These are phyloP conservation scores for Automeris io DNA, from an alignment of 2,888 invertebrate species.

Conservation along the genomic window DNA sequence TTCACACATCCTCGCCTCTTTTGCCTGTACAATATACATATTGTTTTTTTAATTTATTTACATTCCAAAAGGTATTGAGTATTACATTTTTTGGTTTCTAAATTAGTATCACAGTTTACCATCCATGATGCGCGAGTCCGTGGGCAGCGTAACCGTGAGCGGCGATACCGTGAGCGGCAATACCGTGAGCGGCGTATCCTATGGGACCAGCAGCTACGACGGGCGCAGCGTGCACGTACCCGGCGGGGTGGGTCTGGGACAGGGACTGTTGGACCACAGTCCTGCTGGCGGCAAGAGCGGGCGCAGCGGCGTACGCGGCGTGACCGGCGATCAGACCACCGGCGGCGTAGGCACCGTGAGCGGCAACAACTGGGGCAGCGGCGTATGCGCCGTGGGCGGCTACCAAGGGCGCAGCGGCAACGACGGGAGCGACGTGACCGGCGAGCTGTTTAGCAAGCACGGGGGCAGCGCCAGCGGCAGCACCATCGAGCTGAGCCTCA, in stretches of 20 bases:
- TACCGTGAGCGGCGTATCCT: constrained; percentile 25
- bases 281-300: constrained; percentile 36
- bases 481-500: constrained; percentile 63
- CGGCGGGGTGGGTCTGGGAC: constrained; percentile 58
- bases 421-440: constrained; percentile 38
- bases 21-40: constrained; percentile 40
- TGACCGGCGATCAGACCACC: constrained; percentile 21
- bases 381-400: constrained; percentile 25
- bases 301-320: constrained; percentile 26
- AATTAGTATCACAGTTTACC: constrained; percentile 68
- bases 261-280: constrained; percentile 53
- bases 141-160: constrained; percentile 27
- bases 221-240: constrained; percentile 20
- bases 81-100: constrained; percentile 62
- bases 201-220: constrained; percentile 20
- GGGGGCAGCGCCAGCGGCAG: constrained; percentile 66
- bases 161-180: constrained; percentile 19
- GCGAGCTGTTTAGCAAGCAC: constrained; percentile 62
- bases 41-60: constrained; percentile 57
- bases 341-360: constrained; percentile 23
- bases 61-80: constrained; percentile 59
- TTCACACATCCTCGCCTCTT: constrained; percentile 71
- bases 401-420: constrained; percentile 17
- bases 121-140: constrained; percentile 48
- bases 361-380: constrained; percentile 22